phyloP scores from a whole-genome alignment of 2,113 vertebrate genomes.

The Hymenochirus boettgeri region DNA sequence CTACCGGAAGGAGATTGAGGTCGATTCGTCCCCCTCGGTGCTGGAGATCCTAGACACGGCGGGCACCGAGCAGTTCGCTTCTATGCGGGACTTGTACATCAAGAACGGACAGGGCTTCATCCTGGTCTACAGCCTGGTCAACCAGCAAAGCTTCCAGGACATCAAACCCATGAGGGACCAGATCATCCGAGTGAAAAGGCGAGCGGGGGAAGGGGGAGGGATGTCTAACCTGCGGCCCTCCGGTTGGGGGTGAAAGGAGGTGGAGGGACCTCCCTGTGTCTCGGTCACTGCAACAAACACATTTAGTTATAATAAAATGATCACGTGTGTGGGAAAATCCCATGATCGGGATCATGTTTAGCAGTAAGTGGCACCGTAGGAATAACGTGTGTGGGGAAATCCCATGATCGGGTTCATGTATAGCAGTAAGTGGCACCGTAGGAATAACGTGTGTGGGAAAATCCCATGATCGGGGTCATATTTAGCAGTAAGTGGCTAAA shows the following conservation, averaged over 20 bases:
- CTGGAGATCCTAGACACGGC: conserved; percentile 94
- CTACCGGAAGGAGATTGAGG: conserved; percentile 95
- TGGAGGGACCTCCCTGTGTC: no score
- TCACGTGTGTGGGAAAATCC: no score
- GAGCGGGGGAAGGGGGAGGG: conserved; percentile 45
- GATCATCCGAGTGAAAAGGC: conserved; percentile 96
- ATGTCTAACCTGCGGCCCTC: not conserved
- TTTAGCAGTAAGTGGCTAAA: no score
- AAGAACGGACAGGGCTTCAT: conserved; percentile 95
- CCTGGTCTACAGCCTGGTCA: conserved; percentile 90
- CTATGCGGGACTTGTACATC: conserved; percentile 95
- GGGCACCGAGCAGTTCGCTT: conserved; percentile 93
- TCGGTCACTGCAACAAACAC: no score
- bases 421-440: no score
- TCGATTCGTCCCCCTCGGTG: conserved; percentile 91
- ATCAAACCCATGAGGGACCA: conserved; percentile 94
- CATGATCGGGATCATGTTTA: no score
- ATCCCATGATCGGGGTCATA: no score
- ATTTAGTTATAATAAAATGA: no score
- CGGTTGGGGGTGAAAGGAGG: not conserved
- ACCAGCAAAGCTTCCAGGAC: conserved; percentile 96
- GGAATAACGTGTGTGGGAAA: no score
- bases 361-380: no score
- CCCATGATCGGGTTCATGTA: no score
- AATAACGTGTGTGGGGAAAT: no score